phyloP scores from a whole-genome alignment of 2,113 vertebrate genomes.

The Strix aluco region DNA sequence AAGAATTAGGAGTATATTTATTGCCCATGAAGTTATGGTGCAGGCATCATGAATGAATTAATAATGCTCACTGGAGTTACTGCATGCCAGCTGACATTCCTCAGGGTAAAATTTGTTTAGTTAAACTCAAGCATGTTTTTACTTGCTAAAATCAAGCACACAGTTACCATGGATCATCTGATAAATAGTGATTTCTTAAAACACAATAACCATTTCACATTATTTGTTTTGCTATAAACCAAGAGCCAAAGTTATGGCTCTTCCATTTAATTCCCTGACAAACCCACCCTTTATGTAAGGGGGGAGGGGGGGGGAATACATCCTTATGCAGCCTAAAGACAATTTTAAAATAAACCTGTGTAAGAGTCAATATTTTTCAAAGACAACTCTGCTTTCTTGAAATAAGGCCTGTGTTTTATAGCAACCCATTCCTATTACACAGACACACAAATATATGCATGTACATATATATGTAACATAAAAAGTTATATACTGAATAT shows the following conservation, averaged over 20 bases:
- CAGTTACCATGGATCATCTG: conserved; percentile 5
- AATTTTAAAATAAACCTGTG: neutral
- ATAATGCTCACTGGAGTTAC: neutral
- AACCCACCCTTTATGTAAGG: neutral
- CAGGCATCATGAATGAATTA: conserved; percentile 30
- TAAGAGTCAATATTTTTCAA: neutral
- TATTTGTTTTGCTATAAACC: conserved; percentile 16
- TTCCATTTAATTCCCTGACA: neutral
- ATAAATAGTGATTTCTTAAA: conserved; percentile 11
- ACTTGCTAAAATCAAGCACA: conserved; percentile 30
- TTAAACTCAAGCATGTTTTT: conserved; percentile 37
- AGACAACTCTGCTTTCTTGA: neutral
- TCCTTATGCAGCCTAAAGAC: neutral
- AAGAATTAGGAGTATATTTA: neutral
- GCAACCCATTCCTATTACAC: neutral
- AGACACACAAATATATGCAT: neutral
- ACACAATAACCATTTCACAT: neutral
- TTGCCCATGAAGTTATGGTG: neutral
- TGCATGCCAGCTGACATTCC: neutral
- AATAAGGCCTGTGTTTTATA: neutral
- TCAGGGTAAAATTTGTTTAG: conserved; percentile 17
- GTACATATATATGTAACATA: neutral
- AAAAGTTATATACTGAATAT: neutral
- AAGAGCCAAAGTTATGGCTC: neutral
- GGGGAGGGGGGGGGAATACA: neutral